phyloP scores from a whole-genome alignment of 2,888 invertebrate genomes.

The Proisotoma minuta region DNA sequence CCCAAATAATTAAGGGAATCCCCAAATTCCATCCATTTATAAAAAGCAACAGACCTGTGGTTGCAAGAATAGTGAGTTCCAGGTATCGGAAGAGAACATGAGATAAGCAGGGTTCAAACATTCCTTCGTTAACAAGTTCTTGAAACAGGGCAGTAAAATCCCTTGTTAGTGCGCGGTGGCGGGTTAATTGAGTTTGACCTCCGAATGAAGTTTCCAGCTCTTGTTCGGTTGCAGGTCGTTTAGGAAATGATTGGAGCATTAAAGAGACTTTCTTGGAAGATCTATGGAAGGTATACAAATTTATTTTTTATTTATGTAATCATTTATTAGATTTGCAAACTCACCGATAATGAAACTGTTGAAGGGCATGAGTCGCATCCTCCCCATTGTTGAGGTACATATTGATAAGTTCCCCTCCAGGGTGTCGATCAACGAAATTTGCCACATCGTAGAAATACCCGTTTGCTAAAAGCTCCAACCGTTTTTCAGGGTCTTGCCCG shows the following conservation, averaged over 20 bases:
- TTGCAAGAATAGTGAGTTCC: slow-evolving; percentile 19
- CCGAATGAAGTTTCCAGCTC: background rate
- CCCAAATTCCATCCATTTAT: background rate
- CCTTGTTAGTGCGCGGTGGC: background rate
- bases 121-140: slow-evolving; percentile 25
- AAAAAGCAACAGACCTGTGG: slow-evolving; percentile 6
- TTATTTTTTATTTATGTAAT: too few species aligned
- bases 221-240: background rate
- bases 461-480: background rate
- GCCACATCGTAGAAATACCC: background rate
- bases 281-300: too few species aligned
- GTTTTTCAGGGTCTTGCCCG: too few species aligned
- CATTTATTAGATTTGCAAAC: too few species aligned
- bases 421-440: background rate
- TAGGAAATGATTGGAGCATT: background rate
- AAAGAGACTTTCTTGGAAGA: background rate
- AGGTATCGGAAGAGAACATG: slow-evolving; percentile 26
- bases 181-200: background rate
- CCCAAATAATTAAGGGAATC: background rate
- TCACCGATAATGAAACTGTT: slow-evolving; percentile 2
- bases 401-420: background rate
- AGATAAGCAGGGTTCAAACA: slow-evolving; percentile 26
- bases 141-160: slow-evolving; percentile 26
- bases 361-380: background rate
- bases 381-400: background rate